A percentile compares a stretch with the other conserved stretches of the same genome.
Evolutionary conservation across 2,888 invertebrate genomes (phyloP).

Genomic region (Iphiclides podalirius): DNA sequence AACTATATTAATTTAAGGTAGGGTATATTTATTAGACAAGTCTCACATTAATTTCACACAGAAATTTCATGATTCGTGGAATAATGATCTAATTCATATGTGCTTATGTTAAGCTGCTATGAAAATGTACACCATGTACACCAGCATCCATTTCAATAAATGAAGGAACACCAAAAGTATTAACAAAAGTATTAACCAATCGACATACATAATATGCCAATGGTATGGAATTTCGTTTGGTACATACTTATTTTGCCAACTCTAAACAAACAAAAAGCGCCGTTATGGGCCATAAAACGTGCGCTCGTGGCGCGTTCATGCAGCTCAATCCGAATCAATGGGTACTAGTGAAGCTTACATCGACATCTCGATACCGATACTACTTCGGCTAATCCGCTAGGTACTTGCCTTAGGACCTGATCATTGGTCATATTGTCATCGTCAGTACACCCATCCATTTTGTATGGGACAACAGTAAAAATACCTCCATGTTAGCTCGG

Average conservation of each 20-base stretch:
- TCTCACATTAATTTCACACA: no score
- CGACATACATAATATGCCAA: conserved; percentile 14
- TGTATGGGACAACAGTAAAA: no score
- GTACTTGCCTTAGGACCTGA: no score
- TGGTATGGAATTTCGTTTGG: conserved; percentile 2
- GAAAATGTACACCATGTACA: no score
- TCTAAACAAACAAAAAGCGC: conserved; percentile 25
- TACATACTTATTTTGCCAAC: conserved; percentile 10
- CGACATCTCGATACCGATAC: neutral
- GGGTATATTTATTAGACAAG: no score
- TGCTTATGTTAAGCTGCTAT: no score
- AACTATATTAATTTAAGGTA: no score
- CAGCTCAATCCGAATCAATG: conserved; percentile 1
- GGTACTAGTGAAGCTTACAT: neutral
- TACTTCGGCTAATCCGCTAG: neutral
- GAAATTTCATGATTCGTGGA: no score
- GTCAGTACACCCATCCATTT: no score
- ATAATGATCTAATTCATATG: no score
- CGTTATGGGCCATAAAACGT: conserved; percentile 21
- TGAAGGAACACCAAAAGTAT: neutral
- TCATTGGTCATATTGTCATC: no score
- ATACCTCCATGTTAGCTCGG: no score
- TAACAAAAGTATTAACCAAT: conserved; percentile 1
- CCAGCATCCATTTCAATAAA: neutral
- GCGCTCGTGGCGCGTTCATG: neutral